Evolutionary conservation across 2,888 invertebrate species (phyloP).

Genomic region (Lacanobia wlatinum): DNA sequence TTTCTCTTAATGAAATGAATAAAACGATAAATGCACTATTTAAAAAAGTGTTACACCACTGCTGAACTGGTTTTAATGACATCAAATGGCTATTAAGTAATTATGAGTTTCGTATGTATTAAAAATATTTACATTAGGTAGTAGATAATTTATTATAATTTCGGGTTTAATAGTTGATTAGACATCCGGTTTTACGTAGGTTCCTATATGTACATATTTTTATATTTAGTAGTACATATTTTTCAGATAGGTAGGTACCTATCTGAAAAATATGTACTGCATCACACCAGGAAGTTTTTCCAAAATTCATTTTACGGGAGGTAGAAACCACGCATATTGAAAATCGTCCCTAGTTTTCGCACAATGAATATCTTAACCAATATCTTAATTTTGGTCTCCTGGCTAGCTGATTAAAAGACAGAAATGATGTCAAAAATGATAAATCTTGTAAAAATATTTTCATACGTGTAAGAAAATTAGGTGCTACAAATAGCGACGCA

Average conservation of each 20-base stretch:
- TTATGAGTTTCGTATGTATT: conserved; percentile 39
- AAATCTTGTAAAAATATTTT: too few species aligned
- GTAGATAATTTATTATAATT: conserved; percentile 30
- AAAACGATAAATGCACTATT: conserved; percentile 10
- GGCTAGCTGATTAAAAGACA: conserved; percentile 1
- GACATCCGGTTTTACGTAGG: neutral
- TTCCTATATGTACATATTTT: too few species aligned
- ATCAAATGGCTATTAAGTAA: conserved; percentile 25
- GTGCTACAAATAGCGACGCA: neutral
- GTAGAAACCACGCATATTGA: neutral
- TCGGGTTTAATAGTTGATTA: neutral
- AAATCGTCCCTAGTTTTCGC: neutral
- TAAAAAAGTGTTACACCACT: conserved; percentile 5
- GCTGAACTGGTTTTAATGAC: conserved; percentile 38
- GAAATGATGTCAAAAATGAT: neutral
- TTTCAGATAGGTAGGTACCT: neutral
- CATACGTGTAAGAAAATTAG: neutral
- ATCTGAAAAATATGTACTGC: neutral
- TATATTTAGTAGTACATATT: too few species aligned
- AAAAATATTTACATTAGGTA: conserved; percentile 37
- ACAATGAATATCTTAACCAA: too few species aligned
- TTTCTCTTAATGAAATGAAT: neutral
- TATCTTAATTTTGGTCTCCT: neutral
- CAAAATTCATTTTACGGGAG: neutral
- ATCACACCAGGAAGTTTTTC: neutral